Percentiles rank a stretch among this genome's conserved stretches.
These are phyloP conservation scores for Pristionchus mayeri DNA, from an alignment of 2,888 invertebrate genomes.

Conservation along the genomic window DNA sequence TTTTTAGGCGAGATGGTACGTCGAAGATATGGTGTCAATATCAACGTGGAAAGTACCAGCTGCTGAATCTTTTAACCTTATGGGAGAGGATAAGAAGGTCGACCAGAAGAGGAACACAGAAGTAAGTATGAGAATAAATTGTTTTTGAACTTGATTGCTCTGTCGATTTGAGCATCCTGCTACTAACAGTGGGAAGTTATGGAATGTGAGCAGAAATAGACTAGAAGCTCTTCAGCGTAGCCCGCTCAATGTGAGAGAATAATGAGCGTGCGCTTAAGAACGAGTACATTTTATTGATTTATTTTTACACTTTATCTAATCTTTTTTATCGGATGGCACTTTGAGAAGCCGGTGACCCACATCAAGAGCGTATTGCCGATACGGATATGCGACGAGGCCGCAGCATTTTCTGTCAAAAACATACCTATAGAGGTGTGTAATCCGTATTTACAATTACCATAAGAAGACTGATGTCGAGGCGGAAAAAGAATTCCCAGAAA, in stretches of 20 bases:
- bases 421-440: constrained; percentile 75
- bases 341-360: constrained; percentile 73
- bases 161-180: neutral
- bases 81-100: constrained; percentile 52
- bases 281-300: neutral
- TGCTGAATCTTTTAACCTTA: constrained; percentile 70
- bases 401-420: constrained; percentile 71
- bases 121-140: constrained; percentile 7
- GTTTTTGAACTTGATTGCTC: neutral
- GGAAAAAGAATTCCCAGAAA: no score
- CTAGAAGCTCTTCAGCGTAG: neutral
- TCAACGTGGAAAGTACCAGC: constrained; percentile 74
- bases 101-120: constrained; percentile 33
- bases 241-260: neutral
- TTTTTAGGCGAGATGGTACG: constrained; percentile 59
- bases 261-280: neutral
- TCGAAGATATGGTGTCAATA: constrained; percentile 57
- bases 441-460: no score
- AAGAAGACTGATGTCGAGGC: no score
- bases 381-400: constrained; percentile 74
- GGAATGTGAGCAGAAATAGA: neutral
- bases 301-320: neutral
- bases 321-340: neutral
- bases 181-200: neutral
- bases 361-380: constrained; percentile 75